Evolutionary conservation across 2,113 vertebrate species (phyloP).

Genomic region (Microcebus ravelobensis): DNA sequence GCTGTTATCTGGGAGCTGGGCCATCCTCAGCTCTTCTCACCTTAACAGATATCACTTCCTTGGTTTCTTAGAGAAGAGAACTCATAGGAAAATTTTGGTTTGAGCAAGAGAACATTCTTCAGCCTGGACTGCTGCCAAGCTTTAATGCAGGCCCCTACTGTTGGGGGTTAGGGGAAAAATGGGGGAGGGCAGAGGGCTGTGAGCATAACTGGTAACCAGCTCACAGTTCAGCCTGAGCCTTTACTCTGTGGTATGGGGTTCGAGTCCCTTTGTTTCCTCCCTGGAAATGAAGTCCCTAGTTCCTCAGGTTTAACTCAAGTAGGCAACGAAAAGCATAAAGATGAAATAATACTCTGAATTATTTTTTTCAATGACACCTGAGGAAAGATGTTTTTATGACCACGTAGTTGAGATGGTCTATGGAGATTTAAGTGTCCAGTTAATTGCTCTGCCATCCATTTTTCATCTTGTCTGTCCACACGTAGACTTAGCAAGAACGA

Average conservation of each 20-base stretch:
- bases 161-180: rapidly evolving
- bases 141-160: not conserved
- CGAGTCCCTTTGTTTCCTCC: too few species aligned
- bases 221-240: not conserved
- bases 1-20: not conserved
- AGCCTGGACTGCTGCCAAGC: not conserved
- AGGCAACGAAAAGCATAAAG: not conserved
- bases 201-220: not conserved
- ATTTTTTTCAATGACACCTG: not conserved
- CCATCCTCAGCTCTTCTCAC: not conserved
- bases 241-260: too few species aligned
- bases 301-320: not conserved
- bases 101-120: not conserved
- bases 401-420: not conserved
- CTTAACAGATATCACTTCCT: not conserved
- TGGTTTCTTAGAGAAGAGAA: constrained; percentile 20
- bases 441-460: not conserved
- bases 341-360: not conserved
- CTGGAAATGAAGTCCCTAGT: constrained; percentile 14
- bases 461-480: not conserved
- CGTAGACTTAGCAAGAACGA: not conserved
- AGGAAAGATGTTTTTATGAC: not conserved
- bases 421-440: not conserved
- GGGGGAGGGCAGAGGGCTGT: not conserved
- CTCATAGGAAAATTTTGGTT: not conserved